These are phyloP conservation scores for Halichoeres trimaculatus DNA, from an alignment of 2,113 vertebrate genomes.

Conservation along the genomic window DNA sequence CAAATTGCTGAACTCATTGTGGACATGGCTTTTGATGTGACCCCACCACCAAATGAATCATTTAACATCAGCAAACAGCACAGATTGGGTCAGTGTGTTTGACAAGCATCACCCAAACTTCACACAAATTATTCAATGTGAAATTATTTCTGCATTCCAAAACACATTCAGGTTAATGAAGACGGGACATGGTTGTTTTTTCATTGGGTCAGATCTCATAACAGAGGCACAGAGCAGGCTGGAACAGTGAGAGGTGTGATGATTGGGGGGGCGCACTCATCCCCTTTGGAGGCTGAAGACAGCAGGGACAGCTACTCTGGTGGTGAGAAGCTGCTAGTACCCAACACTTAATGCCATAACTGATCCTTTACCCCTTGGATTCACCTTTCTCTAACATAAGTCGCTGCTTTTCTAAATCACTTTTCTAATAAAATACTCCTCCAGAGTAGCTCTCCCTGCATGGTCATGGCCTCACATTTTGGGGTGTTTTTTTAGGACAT, in stretches of 20 bases:
- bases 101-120: constrained; percentile 19
- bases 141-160: constrained; percentile 23
- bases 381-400: not conserved
- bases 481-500: constrained; percentile 54
- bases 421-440: constrained; percentile 51
- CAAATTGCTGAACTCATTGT: not conserved
- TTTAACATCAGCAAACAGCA: not conserved
- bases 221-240: constrained; percentile 23
- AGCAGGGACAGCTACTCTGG: constrained; percentile 65
- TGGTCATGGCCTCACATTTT: constrained; percentile 34
- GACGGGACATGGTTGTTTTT: constrained; percentile 30
- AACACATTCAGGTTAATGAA: constrained; percentile 34
- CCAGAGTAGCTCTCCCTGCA: constrained; percentile 63
- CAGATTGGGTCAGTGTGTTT: constrained; percentile 14
- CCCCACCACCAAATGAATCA: constrained; percentile 16
- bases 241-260: constrained; percentile 1
- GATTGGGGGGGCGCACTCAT: constrained; percentile 26
- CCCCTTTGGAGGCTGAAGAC: constrained; percentile 52
- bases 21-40: not conserved
- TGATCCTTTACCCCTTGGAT: not conserved
- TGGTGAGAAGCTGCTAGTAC: constrained; percentile 50
- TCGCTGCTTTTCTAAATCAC: not conserved
- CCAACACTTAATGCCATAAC: not conserved
- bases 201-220: constrained; percentile 23
- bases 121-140: constrained; percentile 10